These are phyloP conservation scores for Monoplex corrugatus DNA, from an alignment of 2,888 invertebrate species.

Conservation along the genomic window DNA sequence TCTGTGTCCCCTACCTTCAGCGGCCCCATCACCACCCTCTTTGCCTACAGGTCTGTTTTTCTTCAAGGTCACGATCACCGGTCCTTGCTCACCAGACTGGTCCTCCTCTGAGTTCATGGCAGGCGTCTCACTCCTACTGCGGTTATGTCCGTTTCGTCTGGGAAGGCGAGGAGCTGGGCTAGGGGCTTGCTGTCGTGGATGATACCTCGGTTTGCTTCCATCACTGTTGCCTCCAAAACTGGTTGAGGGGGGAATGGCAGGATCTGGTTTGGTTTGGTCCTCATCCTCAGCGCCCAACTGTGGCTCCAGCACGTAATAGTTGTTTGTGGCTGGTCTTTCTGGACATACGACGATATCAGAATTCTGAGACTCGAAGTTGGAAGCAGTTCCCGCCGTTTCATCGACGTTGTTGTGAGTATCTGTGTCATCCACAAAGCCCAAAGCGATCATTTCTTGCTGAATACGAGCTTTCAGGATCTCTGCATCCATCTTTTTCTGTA, in stretches of 20 bases:
- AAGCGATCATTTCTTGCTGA: conserved; percentile 35
- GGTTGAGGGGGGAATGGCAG: not conserved
- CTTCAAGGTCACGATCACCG: conserved; percentile 45
- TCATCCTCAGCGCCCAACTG: not conserved
- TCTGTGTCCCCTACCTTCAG: too few relatives aligned
- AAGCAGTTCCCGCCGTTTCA: not conserved
- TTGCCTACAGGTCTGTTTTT: not conserved
- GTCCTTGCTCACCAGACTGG: conserved; percentile 28
- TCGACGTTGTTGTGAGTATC: not conserved
- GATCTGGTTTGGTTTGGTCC: not conserved
- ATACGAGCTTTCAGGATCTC: conserved; percentile 10
- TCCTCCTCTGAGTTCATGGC: not conserved
- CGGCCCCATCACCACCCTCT: not conserved
- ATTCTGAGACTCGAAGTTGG: not conserved
- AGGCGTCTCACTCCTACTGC: conserved; percentile 45
- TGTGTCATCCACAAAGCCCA: not conserved
- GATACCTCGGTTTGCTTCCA: not conserved
- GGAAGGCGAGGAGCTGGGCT: conserved; percentile 27
- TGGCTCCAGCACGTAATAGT: conserved; percentile 22
- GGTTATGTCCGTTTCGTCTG: conserved; percentile 23
- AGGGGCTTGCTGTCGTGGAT: not conserved
- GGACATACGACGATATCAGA: not conserved
- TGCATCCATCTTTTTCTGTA: conserved; percentile 23
- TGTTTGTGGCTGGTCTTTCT: not conserved
- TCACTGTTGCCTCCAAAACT: not conserved